Evolutionary conservation across 2,888 invertebrate species (phyloP).

Genomic region (Onchidella celtica): DNA sequence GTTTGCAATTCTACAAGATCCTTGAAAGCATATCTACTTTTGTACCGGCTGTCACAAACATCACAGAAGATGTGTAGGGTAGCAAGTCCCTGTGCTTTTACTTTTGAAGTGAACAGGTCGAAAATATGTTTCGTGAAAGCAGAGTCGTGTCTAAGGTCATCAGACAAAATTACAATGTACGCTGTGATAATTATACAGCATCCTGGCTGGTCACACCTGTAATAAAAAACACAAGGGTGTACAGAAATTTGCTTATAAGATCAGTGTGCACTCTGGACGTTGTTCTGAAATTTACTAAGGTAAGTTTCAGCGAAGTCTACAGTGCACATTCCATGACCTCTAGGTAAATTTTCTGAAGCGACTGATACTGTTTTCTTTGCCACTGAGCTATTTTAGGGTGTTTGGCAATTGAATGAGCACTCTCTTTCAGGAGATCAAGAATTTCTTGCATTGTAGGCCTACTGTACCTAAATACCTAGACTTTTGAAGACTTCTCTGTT

Average conservation of each 20-base stretch:
- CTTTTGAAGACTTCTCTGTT: neutral
- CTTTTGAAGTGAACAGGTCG: no score
- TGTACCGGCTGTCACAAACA: no score
- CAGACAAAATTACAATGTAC: conserved; percentile 21
- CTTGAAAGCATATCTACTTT: no score
- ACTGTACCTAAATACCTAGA: neutral
- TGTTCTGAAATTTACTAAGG: conserved; percentile 43
- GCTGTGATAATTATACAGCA: neutral
- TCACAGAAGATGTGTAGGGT: no score
- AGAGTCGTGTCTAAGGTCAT: no score
- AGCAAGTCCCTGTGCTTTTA: no score
- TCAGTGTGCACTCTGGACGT: conserved; percentile 51
- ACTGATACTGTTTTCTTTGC: conserved; percentile 28
- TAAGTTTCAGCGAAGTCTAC: conserved; percentile 54
- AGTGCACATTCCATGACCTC: conserved; percentile 23
- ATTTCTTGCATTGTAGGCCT: neutral
- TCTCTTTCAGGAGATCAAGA: neutral
- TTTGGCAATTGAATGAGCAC: neutral
- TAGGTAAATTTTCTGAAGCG: conserved; percentile 16
- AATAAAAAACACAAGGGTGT: conserved; percentile 47
- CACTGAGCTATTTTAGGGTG: conserved; percentile 25
- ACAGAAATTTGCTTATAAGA: conserved; percentile 41
- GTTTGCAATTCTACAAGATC: no score
- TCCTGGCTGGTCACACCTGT: conserved; percentile 3
- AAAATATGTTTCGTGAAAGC: no score